Percentiles rank a stretch among this genome's conserved stretches.
phyloP scores from a whole-genome alignment of 2,113 vertebrate species.

The Cyprinodon variegatus region DNA sequence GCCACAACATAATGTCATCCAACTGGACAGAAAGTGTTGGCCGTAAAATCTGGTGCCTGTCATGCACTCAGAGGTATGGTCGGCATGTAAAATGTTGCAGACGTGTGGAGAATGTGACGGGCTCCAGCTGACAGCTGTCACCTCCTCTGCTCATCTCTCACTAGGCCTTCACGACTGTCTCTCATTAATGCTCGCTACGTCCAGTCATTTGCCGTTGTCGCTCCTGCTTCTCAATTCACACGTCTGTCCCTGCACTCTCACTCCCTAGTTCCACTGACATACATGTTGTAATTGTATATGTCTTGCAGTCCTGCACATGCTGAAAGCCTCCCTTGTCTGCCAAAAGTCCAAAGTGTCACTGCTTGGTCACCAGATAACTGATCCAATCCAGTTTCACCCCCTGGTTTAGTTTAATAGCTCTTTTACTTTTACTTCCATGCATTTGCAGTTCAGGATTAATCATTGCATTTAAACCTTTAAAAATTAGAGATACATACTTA shows the following conservation, averaged over 20 bases:
- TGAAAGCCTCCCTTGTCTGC: slow-evolving; percentile 32
- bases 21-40: background rate
- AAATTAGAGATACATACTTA: no score
- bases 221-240: background rate
- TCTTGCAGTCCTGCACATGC: background rate
- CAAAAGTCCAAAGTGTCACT: slow-evolving; percentile 41
- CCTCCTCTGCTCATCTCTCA: slow-evolving; percentile 50
- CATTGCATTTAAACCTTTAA: background rate
- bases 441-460: background rate
- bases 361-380: background rate
- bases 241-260: background rate
- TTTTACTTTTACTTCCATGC: background rate
- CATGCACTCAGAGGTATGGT: slow-evolving; percentile 44
- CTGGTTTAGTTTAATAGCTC: background rate
- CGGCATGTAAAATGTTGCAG: slow-evolving; percentile 61
- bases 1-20: background rate
- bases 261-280: slow-evolving; percentile 4
- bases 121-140: slow-evolving; percentile 72
- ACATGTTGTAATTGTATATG: background rate
- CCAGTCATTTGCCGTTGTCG: slow-evolving; percentile 12
- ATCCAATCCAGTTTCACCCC: slow-evolving; percentile 6
- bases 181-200: slow-evolving; percentile 16
- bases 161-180: slow-evolving; percentile 47
- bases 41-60: slow-evolving; percentile 28
- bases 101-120: slow-evolving; percentile 61